Evolutionary conservation across 2,113 vertebrate species (phyloP), one percentile per base, ranked within the genome.

Genomic region (Macrotus californicus): DNA sequence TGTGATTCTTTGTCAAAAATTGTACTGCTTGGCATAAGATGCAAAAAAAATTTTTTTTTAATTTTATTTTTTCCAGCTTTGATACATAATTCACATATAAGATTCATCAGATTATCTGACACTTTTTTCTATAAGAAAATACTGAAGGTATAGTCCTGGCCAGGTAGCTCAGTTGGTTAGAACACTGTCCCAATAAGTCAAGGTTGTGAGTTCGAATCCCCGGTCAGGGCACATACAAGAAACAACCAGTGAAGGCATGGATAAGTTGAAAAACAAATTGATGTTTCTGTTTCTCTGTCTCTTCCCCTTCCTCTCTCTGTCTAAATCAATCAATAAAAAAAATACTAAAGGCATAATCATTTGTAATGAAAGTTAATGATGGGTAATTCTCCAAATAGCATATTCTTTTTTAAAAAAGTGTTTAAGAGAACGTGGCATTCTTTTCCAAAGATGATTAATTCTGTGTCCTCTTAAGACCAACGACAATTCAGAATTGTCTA

Each of bases 361-460:
- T 72, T 83, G 34, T 81, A 90, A 88, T 18, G 54, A 11, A 87
- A 92, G 31, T 56, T 83, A 86, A 73, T 6, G 26, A 89, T 81
- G 12, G 19, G n/a, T 5, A 39, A 88, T n/a, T 82, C 6, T 59
- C 19, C 8, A 81, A n/a, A 64, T 39, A 87, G 50, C 22, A 88
- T 75, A 52, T 11, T 93, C 15, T 69, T 87, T 87, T 73, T 29
- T 1, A 12, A 54, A 56, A 36, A 31, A 29, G 4, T 36, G 24
- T 85, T 48, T 90, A 69, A 54, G 39, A 75, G 64, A 59, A 31
- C 3, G n/a, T 48, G 56, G 9, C 19, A 89, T 83, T 77, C 67
- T 89, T 84, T 91, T 91, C 43, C 85, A 83, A 69, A 85, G 56
- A 87, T 41, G 34, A 76, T n/a, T 92, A 89, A 67, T 54, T 94